These are phyloP conservation scores for Thamnaconus septentrionalis DNA, from an alignment of 2,113 vertebrate species.

Conservation along the genomic window DNA sequence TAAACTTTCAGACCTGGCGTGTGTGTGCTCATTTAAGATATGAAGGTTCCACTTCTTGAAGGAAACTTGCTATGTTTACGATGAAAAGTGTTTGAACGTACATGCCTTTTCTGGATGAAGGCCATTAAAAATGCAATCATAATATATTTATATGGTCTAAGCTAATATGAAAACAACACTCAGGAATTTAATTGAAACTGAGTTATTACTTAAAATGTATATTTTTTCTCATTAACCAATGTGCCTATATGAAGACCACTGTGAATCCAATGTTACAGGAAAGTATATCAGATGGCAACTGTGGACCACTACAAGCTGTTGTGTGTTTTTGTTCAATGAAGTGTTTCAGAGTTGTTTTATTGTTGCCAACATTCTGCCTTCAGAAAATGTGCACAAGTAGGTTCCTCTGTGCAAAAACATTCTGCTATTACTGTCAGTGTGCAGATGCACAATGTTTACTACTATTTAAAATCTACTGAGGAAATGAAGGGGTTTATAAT, in stretches of 20 bases:
- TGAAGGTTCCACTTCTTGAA: constrained; percentile 14
- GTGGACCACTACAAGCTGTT: constrained; percentile 28
- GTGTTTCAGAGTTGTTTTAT: constrained; percentile 1
- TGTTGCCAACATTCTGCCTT: constrained; percentile 10
- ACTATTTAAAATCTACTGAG: constrained; percentile 14
- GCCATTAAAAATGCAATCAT: constrained; percentile 20
- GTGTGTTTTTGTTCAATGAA: background rate
- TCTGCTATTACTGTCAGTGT: background rate
- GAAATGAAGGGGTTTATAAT: constrained; percentile 1
- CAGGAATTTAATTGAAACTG: background rate
- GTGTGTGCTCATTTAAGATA: too few relatives aligned
- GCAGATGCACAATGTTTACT: constrained; percentile 15
- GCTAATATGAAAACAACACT: background rate
- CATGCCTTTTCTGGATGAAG: constrained; percentile 16
- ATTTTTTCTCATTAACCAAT: constrained; percentile 11
- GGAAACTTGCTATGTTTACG: constrained; percentile 11
- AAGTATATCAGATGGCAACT: constrained; percentile 10
- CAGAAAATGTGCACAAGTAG: constrained; percentile 1
- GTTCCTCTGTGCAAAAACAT: background rate
- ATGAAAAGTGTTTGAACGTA: constrained; percentile 10
- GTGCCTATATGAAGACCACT: constrained; percentile 39
- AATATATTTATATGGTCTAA: constrained; percentile 2
- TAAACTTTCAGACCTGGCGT: too few relatives aligned
- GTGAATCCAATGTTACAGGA: constrained; percentile 25
- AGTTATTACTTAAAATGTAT: constrained; percentile 8